phyloP scores from a whole-genome alignment of 2,888 invertebrate genomes.

The Tyria jacobaeae region DNA sequence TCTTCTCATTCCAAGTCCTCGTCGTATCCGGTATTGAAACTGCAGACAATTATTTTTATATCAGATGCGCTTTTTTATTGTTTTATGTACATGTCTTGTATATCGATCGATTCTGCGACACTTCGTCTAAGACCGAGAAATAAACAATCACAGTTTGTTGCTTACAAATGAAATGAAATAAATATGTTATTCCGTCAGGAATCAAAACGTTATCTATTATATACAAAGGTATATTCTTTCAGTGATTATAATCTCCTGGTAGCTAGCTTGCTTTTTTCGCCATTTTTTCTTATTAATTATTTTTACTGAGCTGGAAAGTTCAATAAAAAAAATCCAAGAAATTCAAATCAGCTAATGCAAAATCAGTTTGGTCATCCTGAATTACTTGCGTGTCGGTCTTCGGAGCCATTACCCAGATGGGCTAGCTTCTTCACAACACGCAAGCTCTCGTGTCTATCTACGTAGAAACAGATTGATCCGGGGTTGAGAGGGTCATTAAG shows the following conservation, averaged over 20 bases:
- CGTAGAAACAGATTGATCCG: constrained; percentile 53
- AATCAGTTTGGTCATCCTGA: constrained; percentile 28
- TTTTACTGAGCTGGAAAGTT: not conserved
- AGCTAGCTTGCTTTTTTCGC: too few relatives aligned
- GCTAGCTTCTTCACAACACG: constrained; percentile 51
- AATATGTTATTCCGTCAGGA: not conserved
- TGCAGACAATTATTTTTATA: constrained; percentile 49
- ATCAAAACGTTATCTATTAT: not conserved
- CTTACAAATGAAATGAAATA: not conserved
- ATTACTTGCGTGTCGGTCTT: constrained; percentile 41
- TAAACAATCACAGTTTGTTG: not conserved
- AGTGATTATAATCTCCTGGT: too few relatives aligned
- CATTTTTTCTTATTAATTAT: not conserved
- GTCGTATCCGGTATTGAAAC: constrained; percentile 58
- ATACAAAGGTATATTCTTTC: too few relatives aligned
- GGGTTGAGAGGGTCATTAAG: constrained; percentile 49
- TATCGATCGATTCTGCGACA: not conserved
- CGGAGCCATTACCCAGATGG: constrained; percentile 43
- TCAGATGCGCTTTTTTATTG: constrained; percentile 59
- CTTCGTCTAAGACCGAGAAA: too few relatives aligned
- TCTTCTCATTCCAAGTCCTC: constrained; percentile 46
- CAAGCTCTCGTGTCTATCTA: constrained; percentile 50
- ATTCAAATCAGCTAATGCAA: constrained; percentile 29
- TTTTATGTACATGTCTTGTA: constrained; percentile 21
- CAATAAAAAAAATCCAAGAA: constrained; percentile 4